phyloP scores from a whole-genome alignment of 2,888 invertebrate species.

The Nemapogon koenigi region DNA sequence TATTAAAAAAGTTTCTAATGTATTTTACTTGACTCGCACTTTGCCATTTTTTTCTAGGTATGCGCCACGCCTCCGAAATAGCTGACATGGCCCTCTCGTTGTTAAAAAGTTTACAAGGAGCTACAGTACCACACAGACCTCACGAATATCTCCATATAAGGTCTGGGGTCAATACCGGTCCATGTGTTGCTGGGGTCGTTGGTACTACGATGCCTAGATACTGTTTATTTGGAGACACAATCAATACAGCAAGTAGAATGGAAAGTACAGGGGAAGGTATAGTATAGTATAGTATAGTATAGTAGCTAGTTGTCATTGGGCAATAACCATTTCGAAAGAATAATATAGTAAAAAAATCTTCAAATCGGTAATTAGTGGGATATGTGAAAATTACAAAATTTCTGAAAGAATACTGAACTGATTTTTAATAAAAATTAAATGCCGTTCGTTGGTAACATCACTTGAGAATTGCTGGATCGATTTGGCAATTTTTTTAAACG shows the following conservation, averaged over 20 bases:
- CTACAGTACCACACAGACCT: slow-evolving; percentile 60
- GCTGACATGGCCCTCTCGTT: slow-evolving; percentile 67
- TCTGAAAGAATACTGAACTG: no score
- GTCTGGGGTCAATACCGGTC: slow-evolving; percentile 68
- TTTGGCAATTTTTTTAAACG: no score
- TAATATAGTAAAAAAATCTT: no score
- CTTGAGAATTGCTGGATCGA: no score
- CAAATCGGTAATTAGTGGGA: no score
- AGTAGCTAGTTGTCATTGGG: no score
- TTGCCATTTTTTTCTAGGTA: slow-evolving; percentile 50
- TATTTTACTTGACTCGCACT: no score
- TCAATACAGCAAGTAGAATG: slow-evolving; percentile 71
- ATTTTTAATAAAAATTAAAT: no score
- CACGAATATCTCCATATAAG: slow-evolving; percentile 53
- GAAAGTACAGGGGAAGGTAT: slow-evolving; percentile 64
- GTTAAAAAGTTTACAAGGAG: slow-evolving; percentile 54
- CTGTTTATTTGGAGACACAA: slow-evolving; percentile 68
- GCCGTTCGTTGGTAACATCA: no score
- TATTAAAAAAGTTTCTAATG: no score
- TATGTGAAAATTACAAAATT: no score
- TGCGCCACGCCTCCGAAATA: slow-evolving; percentile 65
- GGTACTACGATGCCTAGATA: slow-evolving; percentile 69
- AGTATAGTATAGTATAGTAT: slow-evolving; percentile 2
- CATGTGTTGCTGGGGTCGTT: slow-evolving; percentile 70
- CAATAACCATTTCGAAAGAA: no score